phyloP scores from a whole-genome alignment of 2,797 vertebrate genomes.

The Nannoperca australis region DNA sequence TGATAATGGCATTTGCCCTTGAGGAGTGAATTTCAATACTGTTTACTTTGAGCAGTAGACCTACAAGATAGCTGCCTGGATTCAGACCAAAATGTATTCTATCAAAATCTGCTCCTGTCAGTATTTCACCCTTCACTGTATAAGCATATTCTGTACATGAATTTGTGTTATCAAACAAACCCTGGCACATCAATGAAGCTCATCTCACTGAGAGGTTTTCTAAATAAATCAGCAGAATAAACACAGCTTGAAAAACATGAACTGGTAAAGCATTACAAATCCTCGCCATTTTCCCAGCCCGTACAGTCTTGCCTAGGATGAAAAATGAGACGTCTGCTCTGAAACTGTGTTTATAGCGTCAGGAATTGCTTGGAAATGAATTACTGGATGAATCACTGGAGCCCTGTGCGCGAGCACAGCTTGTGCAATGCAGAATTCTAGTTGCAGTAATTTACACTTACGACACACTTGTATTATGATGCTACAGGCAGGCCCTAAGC shows the following conservation, averaged over 20 bases:
- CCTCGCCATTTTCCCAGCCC: conserved; percentile 78
- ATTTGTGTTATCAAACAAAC: conserved; percentile 85
- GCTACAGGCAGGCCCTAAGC: conserved; percentile 74
- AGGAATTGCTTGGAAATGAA: conserved; percentile 89
- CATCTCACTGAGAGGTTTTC: conserved; percentile 81
- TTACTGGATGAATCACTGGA: conserved; percentile 85
- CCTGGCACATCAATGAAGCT: conserved; percentile 83
- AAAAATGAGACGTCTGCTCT: conserved; percentile 86
- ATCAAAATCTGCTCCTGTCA: conserved; percentile 76
- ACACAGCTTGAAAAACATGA: conserved; percentile 82
- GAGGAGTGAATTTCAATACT: conserved; percentile 74
- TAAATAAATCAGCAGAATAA: conserved; percentile 87
- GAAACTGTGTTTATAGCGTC: conserved; percentile 88
- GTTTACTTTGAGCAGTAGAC: conserved; percentile 74
- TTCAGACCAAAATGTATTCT: conserved; percentile 73
- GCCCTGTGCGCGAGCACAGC: conserved; percentile 74
- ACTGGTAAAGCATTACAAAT: conserved; percentile 87
- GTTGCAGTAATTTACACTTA: conserved; percentile 88
- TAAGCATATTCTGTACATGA: conserved; percentile 80
- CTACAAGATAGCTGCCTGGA: conserved; percentile 72
- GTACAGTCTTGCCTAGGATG: conserved; percentile 76
- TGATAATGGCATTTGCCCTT: conserved; percentile 55
- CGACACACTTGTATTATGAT: conserved; percentile 79
- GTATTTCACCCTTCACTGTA: conserved; percentile 77
- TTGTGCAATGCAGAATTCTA: conserved; percentile 82